A percentile compares a stretch with the other conserved stretches of the same genome.
Evolutionary conservation across 2,888 invertebrate genomes (phyloP).

Genomic region (Lycophotia porphyrea): DNA sequence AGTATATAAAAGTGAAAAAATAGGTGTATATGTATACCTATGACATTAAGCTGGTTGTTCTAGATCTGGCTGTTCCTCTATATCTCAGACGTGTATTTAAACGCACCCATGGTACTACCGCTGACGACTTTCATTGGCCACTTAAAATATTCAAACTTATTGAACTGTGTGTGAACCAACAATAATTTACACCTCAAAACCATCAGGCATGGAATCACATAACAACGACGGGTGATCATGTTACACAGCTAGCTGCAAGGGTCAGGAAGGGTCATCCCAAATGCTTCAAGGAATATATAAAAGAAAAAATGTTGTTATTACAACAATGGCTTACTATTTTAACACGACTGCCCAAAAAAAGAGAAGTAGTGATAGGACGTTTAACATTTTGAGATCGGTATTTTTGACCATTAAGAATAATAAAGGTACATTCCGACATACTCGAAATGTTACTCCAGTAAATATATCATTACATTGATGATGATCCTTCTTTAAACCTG

Average conservation of each 20-base stretch:
- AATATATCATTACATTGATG: not conserved
- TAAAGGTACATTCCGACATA: not conserved
- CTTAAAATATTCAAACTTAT: not conserved
- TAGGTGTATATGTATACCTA: not conserved
- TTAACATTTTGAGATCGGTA: not conserved
- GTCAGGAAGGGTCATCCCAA: not conserved
- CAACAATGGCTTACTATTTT: not conserved
- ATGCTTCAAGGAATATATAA: not conserved
- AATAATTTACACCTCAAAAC: not conserved
- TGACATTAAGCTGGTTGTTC: not conserved
- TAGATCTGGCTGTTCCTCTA: not conserved
- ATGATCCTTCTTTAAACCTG: not conserved
- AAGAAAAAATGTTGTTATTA: not conserved
- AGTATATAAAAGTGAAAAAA: not conserved
- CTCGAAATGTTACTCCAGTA: not conserved
- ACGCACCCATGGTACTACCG: not conserved
- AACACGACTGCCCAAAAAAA: not conserved
- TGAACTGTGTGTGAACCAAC: not conserved
- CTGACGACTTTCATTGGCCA: not conserved
- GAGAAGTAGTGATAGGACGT: not conserved
- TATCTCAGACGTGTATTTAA: not conserved
- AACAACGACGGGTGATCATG: not conserved
- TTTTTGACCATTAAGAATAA: not conserved
- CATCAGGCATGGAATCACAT: not conserved
- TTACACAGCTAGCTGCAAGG: not conserved